Evolutionary conservation across 1,140 invertebrate species (phyloP), one percentile per base, ranked within the genome.

Genomic region (Drosophila malerkotliana): DNA sequence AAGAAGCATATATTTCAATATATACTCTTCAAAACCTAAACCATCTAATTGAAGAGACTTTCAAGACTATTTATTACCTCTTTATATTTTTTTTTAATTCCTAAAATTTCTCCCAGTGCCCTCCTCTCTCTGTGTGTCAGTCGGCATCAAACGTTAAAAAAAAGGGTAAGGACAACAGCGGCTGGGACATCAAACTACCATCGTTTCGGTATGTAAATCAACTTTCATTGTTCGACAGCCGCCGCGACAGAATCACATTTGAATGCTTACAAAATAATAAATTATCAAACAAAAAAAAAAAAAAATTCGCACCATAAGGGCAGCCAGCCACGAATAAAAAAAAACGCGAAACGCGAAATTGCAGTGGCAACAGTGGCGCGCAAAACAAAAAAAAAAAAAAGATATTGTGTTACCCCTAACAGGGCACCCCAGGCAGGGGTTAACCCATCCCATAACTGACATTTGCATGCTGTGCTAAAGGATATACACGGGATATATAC

Each of bases 171-270:
- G 74, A 49, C 69, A 74, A 37, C 63, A 34, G 61, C 67, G 45
- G 60, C 62, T 9, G 45, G 45, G 28, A 55, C 72, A 75, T 63
- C 59, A 77, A 73, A 77, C 75, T 72, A 69, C 68, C 78, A 77
- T 83, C 77, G 88, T 90, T 90, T 91, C 81, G 90, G 90, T 91
- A 91, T 91, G 90, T 91, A 91, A 91, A 91, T 91, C 90, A 91
- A 91, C 82, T 91, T 85, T 84, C 90, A 90, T 91, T 91, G 90
- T 91, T 91, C 79, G 75, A 77, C 63, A 67, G 63, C 59, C 52
- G 63, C 63, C 63, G 63, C 63, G 63, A 67, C 72, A 78, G 87
- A 91, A 90, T 83, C 77, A 85, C 85, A 91, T 91, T 91, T 90
- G 85, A 91, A 91, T 91, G 82, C 79, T 85, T 88, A 90, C 81